Evolutionary conservation across 1,140 invertebrate genomes (phyloP), one percentile per base, ranked within the genome.

Genomic region (Cherax destructor): DNA sequence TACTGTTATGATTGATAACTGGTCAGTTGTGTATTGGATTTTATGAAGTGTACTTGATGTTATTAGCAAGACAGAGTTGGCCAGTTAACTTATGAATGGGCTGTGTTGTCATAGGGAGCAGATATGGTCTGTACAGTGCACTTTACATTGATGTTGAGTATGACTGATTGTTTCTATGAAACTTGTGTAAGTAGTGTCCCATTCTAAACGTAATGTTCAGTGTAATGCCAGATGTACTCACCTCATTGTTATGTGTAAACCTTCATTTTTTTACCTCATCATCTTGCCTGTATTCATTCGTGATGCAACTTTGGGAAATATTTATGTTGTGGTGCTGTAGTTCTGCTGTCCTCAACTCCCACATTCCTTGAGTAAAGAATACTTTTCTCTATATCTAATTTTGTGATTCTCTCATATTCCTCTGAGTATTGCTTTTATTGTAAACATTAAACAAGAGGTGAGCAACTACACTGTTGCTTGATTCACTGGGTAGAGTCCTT

Each of bases 121-220:
- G 56, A 88, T 79, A 65, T 79, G 86, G 86, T 79, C 86, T 89
- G 87, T 89, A 89, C 87, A 89, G 72, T 85, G 83, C 89, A 86
- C 83, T 83, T 79, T 76, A 85, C 89, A 83, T 83, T 65, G 50
- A 83, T 85, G 89, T 91, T 91, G 89, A 91, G 80, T 85, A 91
- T 84, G 81, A 77, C 65, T 83, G 83, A 85, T 91, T 80, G 89
- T 91, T 91, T 91, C 89, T 91, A 83, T 91, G 89, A 91, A 91
- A 91, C 89, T 91, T 79, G 83, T 91, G 89, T 79, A 91, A 89
- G 89, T 91, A 91, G 89, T 91, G 89, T 85, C 74, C 89, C 80
- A 83, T 86, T 84, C 89, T 84, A 76, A 76, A 91, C 84, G 56
- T 91, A 78, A 91, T 91, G 89, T 91, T 91, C 76, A 85, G 89